Conservation (phyloP, 2,797 vertebrate species). For the Iguana delicatissima region DNA sequence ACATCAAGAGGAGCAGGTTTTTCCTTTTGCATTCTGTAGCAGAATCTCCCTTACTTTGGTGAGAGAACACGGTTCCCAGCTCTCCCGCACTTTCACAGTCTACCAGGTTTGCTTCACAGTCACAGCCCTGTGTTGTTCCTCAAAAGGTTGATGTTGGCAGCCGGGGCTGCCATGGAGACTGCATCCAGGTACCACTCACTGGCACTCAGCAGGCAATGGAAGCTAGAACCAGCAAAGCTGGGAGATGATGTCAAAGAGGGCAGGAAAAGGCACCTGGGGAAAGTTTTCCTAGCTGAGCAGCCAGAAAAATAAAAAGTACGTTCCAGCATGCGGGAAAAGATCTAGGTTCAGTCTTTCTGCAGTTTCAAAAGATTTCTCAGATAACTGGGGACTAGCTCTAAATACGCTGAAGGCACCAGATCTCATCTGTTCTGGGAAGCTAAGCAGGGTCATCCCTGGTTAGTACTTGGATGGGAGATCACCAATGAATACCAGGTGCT, state of each 20-base stretch:
- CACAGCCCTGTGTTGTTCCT: neutral
- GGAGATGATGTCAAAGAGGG: neutral
- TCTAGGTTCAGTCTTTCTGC: neutral
- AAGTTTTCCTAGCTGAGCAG: too few relatives aligned
- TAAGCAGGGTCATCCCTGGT: too few relatives aligned
- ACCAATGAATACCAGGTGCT: too few relatives aligned
- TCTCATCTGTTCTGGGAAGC: too few relatives aligned
- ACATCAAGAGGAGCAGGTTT: too few relatives aligned
- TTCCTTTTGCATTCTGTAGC: too few relatives aligned
- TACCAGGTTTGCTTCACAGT: neutral
- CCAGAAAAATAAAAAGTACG: neutral
- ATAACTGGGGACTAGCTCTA: neutral
- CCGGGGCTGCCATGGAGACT: slow-evolving; percentile 67
- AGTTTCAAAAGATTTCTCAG: neutral
- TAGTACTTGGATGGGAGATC: too few relatives aligned
- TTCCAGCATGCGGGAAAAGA: neutral
- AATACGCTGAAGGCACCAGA: too few relatives aligned
- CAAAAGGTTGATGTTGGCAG: slow-evolving; percentile 51
- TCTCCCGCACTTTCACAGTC: too few relatives aligned
- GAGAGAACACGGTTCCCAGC: too few relatives aligned
- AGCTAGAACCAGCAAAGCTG: neutral
- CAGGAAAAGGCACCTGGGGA: neutral
- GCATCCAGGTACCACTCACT: slow-evolving; percentile 4
- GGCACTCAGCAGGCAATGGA: neutral
- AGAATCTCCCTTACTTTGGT: too few relatives aligned